These are phyloP conservation scores for Leucosticte australis DNA, from an alignment of 2,113 vertebrate species.

Conservation along the genomic window DNA sequence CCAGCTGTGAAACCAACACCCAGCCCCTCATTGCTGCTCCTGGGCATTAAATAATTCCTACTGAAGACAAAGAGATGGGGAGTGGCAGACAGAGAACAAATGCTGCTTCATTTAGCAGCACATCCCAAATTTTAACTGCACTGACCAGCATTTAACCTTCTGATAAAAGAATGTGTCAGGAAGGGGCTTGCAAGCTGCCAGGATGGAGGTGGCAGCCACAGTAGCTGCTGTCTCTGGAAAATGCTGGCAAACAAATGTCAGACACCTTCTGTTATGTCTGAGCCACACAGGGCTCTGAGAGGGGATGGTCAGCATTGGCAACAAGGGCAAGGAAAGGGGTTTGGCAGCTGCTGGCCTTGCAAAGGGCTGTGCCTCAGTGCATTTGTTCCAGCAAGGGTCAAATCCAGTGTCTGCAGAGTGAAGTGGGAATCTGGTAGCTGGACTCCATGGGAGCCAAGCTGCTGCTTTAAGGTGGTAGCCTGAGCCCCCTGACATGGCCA, in stretches of 20 bases:
- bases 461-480: background rate
- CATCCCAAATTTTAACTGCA: background rate
- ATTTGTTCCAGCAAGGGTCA: background rate
- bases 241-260: background rate
- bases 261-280: background rate
- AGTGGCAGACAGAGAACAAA: background rate
- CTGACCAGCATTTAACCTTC: background rate
- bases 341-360: background rate
- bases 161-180: background rate
- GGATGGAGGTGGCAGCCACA: background rate
- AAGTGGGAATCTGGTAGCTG: background rate
- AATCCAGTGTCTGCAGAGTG: background rate
- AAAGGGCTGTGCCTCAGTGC: background rate
- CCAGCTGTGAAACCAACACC: background rate
- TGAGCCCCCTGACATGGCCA: background rate
- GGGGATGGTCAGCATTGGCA: background rate
- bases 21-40: background rate
- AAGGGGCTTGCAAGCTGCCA: background rate
- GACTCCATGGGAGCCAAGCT: background rate
- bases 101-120: background rate
- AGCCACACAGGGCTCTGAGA: fast-evolving
- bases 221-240: background rate
- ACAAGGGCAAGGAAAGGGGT: background rate
- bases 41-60: background rate
- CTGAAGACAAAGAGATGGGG: background rate